Percentiles rank a stretch among this genome's conserved stretches.
phyloP scores from a whole-genome alignment of 35 echinoderm and acorn worm genomes.

The Heliocidaris erythrogramma region DNA sequence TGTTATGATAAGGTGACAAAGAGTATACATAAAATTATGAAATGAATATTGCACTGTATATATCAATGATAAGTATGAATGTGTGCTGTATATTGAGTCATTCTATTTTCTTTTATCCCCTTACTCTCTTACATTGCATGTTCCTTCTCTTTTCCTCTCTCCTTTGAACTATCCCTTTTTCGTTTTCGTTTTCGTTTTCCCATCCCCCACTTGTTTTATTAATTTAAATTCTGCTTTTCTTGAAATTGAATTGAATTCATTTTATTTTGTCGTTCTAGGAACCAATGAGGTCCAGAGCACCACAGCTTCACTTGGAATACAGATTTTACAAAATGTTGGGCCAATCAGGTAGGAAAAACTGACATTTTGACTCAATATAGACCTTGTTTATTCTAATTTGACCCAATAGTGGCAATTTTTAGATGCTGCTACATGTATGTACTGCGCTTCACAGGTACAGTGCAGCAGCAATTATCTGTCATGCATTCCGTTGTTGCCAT shows the following conservation, averaged over 20 bases:
- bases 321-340: slow-evolving; percentile 99
- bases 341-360: slow-evolving; percentile 80
- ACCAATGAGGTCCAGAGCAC: slow-evolving; percentile 97
- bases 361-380: background rate
- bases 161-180: background rate
- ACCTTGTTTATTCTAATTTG: too few species aligned
- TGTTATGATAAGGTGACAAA: background rate
- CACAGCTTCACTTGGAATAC: slow-evolving; percentile 97
- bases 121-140: background rate
- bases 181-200: background rate
- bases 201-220: too few species aligned
- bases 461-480: background rate
- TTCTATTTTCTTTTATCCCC: background rate
- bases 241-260: background rate
- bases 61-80: too few species aligned
- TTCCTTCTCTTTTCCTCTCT: background rate
- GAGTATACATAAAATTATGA: background rate
- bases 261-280: slow-evolving; percentile 63
- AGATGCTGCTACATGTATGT: background rate
- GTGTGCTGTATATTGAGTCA: background rate
- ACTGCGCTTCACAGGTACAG: background rate
- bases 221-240: too few species aligned
- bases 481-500: background rate
- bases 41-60: background rate
- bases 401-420: background rate